Evolutionary conservation across 2,113 vertebrate genomes (phyloP), one percentile per base, ranked within the genome.

Genomic region (Meleagris gallopavo): DNA sequence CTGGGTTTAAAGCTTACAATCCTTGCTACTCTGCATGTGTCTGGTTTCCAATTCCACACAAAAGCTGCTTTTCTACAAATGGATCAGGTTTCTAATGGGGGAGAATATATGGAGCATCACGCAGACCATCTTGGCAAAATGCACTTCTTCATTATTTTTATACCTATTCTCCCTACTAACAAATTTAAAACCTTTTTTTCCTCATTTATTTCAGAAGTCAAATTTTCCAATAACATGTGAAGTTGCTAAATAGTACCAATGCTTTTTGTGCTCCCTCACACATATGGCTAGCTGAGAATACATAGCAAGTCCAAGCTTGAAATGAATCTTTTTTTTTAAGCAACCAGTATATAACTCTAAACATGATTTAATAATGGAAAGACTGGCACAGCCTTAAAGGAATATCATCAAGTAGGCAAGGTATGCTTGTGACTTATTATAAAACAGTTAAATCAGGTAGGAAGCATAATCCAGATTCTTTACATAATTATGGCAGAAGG

Each of bases 351-450:
- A 91, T 75, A 96, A 94, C 91, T 83, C 93, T 65, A 95, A 97
- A 94, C 95, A 96, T 34, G 83, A 95, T 91, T 96, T 95, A 96
- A 95, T 95, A 97, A 95, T 93, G 95, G 93, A 96, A 96, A 95
- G 93, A 95, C 93, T 97, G 96, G 94, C 96, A 96, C 82, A 96
- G 3, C 83, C 94, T 95, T 75, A 97, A 95, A 95, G 95, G 82
- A 97, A 86, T 91, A 93, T 96, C 93, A 96, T 83, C 94, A 90
- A 95, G 89, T 81, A 93, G 91, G 93, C 85, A 95, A 93, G 88
- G 89, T 93, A 88, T 95, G 91, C 83, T 18, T 89, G 93, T 81
- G 89, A 95, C 93, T 95, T 96, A 46, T 95, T 91, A 94, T 90
- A 90, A 95, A 97, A 95, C 69, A 93, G 85, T 48, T 78, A 95